A percentile compares a stretch with the other conserved stretches of the same genome.
Conservation (phyloP, 2,113 vertebrate genomes). For the Stercorarius parasiticus region DNA sequence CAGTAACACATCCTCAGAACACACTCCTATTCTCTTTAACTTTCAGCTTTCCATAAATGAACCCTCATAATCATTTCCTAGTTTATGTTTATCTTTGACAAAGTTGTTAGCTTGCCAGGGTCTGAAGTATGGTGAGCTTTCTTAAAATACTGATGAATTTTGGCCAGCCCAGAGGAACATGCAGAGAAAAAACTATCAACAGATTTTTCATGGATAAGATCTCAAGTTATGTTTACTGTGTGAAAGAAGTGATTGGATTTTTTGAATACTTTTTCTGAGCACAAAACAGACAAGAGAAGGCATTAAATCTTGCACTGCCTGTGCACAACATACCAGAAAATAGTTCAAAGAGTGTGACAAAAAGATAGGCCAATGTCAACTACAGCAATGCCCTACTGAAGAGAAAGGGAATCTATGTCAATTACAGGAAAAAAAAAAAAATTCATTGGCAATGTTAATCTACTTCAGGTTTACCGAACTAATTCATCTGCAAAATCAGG, state of each 20-base stretch:
- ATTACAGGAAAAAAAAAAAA: neutral
- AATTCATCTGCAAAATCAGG: neutral
- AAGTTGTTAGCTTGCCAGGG: neutral
- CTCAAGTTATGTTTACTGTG: neutral
- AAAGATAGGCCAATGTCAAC: neutral
- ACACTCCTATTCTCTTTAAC: neutral
- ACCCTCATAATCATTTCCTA: neutral
- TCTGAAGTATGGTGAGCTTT: neutral
- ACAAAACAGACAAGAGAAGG: neutral
- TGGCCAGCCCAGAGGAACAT: neutral
- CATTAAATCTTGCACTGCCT: neutral
- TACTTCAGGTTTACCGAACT: neutral
- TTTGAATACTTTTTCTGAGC: neutral
- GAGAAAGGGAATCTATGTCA: neutral
- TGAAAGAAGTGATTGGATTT: neutral
- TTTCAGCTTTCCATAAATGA: neutral
- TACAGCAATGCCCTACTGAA: neutral
- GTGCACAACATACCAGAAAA: neutral
- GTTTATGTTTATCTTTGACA: neutral
- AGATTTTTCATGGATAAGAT: neutral
- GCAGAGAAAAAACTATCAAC: neutral
- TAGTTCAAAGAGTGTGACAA: neutral
- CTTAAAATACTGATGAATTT: neutral
- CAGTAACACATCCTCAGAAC: neutral
- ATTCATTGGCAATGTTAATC: neutral